Conservation (phyloP, 2,797 vertebrate species). For the Sandelia bainsii region DNA sequence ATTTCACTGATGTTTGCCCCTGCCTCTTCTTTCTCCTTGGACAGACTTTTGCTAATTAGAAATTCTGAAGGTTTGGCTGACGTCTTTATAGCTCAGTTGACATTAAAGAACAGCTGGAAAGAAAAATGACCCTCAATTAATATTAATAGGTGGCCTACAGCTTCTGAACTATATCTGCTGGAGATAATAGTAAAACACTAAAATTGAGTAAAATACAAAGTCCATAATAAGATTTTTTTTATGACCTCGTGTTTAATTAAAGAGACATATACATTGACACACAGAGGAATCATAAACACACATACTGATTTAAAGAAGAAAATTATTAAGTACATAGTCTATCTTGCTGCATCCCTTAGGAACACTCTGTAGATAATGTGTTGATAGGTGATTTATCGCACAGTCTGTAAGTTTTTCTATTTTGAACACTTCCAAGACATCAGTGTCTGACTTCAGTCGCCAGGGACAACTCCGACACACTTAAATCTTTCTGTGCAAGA, state of each 20-base stretch:
- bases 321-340: conserved; percentile 5
- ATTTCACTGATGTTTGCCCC: conserved; percentile 3
- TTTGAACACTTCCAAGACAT: conserved; percentile 46
- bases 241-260: conserved; percentile 57
- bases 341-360: conserved; percentile 8
- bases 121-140: conserved; percentile 66
- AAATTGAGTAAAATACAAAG: conserved; percentile 50
- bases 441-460: conserved; percentile 42
- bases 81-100: conserved; percentile 33
- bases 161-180: conserved; percentile 48
- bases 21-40: conserved; percentile 22
- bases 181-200: conserved; percentile 63
- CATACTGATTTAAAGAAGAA: not conserved
- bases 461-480: conserved; percentile 48
- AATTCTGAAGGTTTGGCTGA: conserved; percentile 34
- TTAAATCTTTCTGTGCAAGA: conserved; percentile 30
- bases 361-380: conserved; percentile 32
- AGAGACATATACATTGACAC: conserved; percentile 13
- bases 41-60: conserved; percentile 47
- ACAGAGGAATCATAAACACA: conserved; percentile 9
- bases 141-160: conserved; percentile 58
- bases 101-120: conserved; percentile 50
- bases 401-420: conserved; percentile 42
- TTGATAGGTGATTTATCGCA: conserved; percentile 53
- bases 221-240: conserved; percentile 48